These are phyloP conservation scores for Acanthosepion pharaonis DNA, from an alignment of 2,888 invertebrate species.

Conservation along the genomic window DNA sequence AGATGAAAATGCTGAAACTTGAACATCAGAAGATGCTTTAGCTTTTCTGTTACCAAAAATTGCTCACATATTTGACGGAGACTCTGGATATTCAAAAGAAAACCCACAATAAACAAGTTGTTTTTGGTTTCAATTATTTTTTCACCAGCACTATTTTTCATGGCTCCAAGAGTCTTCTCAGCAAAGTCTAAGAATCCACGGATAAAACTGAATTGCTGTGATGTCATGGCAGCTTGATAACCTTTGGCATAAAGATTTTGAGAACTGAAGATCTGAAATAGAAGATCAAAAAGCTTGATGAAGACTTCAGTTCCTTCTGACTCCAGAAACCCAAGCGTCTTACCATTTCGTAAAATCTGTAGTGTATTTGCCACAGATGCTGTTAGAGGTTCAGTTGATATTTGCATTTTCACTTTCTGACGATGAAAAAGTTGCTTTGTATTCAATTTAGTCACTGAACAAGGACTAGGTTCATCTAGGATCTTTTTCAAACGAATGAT, in stretches of 20 bases:
- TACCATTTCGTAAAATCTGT: background rate
- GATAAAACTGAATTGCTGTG: background rate
- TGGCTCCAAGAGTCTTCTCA: background rate
- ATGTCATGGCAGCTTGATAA: background rate
- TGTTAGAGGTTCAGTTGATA: background rate
- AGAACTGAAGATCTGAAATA: background rate
- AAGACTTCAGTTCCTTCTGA: background rate
- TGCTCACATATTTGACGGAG: background rate
- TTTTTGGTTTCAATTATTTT: background rate
- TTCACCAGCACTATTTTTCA: background rate
- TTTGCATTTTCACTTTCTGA: background rate
- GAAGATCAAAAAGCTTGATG: conserved; percentile 15
- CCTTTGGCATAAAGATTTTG: background rate
- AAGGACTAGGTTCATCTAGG: background rate
- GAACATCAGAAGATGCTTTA: background rate
- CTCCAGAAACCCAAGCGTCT: background rate
- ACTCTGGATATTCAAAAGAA: background rate
- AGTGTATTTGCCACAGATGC: background rate
- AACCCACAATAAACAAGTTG: background rate
- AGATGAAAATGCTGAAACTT: background rate
- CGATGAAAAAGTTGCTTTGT: background rate
- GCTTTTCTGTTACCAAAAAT: background rate
- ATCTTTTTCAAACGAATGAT: background rate
- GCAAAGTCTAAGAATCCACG: background rate
- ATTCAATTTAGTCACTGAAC: background rate